A percentile compares a stretch with the other conserved stretches of the same genome.
These are phyloP conservation scores for Nudaria mundana DNA, from an alignment of 2,888 invertebrate genomes.

Conservation along the genomic window DNA sequence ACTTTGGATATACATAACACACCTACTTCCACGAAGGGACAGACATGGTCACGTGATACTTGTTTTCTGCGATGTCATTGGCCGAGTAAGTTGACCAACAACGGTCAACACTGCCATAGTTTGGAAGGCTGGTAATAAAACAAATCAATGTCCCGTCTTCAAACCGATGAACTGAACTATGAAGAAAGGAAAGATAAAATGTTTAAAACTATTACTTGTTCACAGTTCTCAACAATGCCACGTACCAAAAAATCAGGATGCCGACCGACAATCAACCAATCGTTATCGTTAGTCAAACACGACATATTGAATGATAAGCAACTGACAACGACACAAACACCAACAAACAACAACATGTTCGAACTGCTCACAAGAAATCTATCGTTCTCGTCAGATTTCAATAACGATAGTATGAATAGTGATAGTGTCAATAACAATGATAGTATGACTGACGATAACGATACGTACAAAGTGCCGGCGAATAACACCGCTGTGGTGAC, in stretches of 20 bases:
- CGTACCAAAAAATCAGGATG: conserved; percentile 78
- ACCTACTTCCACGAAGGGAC: no score
- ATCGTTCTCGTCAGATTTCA: conserved; percentile 74
- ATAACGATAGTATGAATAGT: conserved; percentile 75
- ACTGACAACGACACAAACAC: conserved; percentile 36
- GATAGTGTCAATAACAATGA: conserved; percentile 76
- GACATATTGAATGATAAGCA: conserved; percentile 64
- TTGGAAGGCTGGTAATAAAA: no score
- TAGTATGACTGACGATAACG: conserved; percentile 50
- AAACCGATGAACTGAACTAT: no score
- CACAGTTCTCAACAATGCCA: conserved; percentile 84
- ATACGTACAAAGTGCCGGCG: conserved; percentile 73
- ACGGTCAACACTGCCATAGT: no score
- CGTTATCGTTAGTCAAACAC: conserved; percentile 68
- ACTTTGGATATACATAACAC: no score
- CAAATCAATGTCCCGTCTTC: no score
- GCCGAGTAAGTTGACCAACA: no score
- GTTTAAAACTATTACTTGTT: no score
- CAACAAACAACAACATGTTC: conserved; percentile 62
- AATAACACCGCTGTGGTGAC: conserved; percentile 63
- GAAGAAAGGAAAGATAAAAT: no score
- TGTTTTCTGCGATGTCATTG: no score
- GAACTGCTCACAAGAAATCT: conserved; percentile 72
- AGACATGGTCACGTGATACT: no score
- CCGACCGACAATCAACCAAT: conserved; percentile 63